Conservation (phyloP, 2,113 vertebrate species). For the Peromyscus californicus region DNA sequence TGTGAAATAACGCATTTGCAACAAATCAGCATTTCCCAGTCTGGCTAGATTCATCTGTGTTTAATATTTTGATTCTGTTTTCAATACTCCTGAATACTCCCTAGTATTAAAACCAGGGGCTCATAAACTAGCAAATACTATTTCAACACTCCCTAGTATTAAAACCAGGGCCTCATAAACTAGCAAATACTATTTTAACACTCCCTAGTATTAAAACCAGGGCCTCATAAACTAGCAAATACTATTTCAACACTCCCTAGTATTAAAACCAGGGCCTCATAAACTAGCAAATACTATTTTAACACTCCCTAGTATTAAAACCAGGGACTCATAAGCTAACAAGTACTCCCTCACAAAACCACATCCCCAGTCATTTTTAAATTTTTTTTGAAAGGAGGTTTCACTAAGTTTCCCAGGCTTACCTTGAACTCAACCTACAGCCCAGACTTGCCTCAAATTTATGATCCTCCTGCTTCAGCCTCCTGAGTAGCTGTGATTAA, state of each 20-base stretch:
- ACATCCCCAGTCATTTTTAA: neutral
- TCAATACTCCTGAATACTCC: neutral
- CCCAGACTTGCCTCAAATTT: neutral
- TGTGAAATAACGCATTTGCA: neutral
- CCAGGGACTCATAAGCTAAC: neutral
- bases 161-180: neutral
- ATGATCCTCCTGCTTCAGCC: neutral
- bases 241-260: neutral
- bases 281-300: no score
- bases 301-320: neutral
- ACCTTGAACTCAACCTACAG: neutral
- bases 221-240: neutral
- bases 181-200: neutral
- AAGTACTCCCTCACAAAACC: neutral
- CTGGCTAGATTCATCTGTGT: neutral
- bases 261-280: neutral
- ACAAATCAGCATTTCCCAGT: neutral
- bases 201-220: neutral
- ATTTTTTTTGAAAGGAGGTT: neutral
- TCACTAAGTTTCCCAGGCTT: neutral
- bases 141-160: neutral
- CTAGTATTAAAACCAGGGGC: neutral
- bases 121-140: neutral
- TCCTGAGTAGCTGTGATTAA: neutral
- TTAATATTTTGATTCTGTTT: neutral